These are phyloP conservation scores for Eilema griseolum DNA, from an alignment of 2,888 invertebrate genomes.

Conservation along the genomic window DNA sequence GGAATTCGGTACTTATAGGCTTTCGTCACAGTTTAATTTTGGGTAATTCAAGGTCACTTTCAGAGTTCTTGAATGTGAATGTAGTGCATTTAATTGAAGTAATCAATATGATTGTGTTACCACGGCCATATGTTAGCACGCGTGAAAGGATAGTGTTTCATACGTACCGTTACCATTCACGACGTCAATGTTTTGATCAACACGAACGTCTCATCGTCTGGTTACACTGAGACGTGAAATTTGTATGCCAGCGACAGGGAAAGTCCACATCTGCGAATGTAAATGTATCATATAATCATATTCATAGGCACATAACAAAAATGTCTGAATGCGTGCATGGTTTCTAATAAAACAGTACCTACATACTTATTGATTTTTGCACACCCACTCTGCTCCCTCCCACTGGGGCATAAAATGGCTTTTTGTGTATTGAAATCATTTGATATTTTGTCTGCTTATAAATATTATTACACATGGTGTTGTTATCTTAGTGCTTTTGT, in stretches of 20 bases:
- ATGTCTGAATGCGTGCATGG: not conserved
- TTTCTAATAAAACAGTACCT: conserved; percentile 14
- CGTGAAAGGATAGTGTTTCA: conserved; percentile 73
- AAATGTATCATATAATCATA: conserved; percentile 6
- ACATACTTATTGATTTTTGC: conserved; percentile 51
- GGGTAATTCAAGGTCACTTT: conserved; percentile 70
- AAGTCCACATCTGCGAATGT: conserved; percentile 41
- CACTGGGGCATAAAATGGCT: conserved; percentile 13
- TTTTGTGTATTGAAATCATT: not conserved
- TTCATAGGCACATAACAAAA: conserved; percentile 2
- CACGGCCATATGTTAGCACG: conserved; percentile 81
- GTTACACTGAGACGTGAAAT: conserved; percentile 52
- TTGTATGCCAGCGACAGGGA: conserved; percentile 54
- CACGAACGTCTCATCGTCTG: conserved; percentile 37
- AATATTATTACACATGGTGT: not conserved
- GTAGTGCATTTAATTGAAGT: conserved; percentile 62
- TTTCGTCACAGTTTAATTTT: conserved; percentile 72
- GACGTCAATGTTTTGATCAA: conserved; percentile 59
- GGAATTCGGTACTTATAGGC: conserved; percentile 67
- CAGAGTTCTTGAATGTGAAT: conserved; percentile 61
- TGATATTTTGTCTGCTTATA: not conserved
- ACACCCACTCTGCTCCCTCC: conserved; percentile 35
- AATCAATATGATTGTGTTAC: conserved; percentile 67
- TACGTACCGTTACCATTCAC: conserved; percentile 72
- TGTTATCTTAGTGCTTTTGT: not conserved